Conservation (phyloP, 2,888 invertebrate genomes). For the Chirona hameri region DNA sequence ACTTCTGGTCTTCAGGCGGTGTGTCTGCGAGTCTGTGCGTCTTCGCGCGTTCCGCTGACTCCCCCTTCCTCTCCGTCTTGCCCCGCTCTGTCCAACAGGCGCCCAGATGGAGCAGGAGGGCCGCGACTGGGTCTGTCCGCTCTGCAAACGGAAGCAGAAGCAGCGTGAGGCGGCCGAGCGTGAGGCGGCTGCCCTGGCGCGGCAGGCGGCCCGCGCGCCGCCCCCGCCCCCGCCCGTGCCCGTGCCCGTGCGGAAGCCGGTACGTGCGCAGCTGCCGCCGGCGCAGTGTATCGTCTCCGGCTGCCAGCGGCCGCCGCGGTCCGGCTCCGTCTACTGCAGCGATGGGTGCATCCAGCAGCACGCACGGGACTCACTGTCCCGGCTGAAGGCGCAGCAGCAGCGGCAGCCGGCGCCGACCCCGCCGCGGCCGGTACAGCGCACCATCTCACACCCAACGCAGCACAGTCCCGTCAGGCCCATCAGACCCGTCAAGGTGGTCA, state of each 20-base stretch:
- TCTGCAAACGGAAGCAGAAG: conserved; percentile 56
- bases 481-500: background rate
- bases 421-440: background rate
- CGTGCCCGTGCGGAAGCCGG: background rate
- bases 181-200: conserved; percentile 7
- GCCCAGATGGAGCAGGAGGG: conserved; percentile 86
- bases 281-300: conserved; percentile 33
- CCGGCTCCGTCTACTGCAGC: conserved; percentile 84
- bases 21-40: too few species aligned
- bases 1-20: too few species aligned
- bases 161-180: conserved; percentile 35
- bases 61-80: background rate
- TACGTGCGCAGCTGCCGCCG: background rate
- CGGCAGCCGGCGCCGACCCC: background rate
- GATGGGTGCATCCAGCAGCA: conserved; percentile 81
- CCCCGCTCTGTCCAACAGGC: conserved; percentile 44
- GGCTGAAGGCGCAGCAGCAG: conserved; percentile 41
- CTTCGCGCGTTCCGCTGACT: too few species aligned
- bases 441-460: background rate
- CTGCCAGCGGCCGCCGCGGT: conserved; percentile 60
- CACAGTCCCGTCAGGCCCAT: background rate
- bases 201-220: conserved; percentile 9
- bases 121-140: conserved; percentile 84
- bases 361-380: conserved; percentile 60
- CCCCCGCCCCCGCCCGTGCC: background rate